phyloP scores from a whole-genome alignment of 2,797 vertebrate species.

The Aselliscus stoliczkanus region DNA sequence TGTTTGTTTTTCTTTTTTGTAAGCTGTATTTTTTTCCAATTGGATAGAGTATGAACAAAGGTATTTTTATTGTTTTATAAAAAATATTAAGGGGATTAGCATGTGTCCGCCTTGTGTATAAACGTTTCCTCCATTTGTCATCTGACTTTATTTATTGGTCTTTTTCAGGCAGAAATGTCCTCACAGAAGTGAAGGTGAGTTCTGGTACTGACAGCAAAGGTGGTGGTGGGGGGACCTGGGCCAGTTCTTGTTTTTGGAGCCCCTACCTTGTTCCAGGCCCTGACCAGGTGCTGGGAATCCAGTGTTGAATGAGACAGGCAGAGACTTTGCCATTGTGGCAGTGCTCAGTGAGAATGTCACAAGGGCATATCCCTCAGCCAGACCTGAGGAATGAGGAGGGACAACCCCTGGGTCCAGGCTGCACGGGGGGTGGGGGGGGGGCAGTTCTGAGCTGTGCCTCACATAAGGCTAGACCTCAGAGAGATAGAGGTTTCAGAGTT shows the following conservation, averaged over 20 bases:
- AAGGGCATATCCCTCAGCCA: no score
- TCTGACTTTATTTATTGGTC: not conserved
- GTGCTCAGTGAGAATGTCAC: not conserved
- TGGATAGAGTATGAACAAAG: not conserved
- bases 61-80: conserved; percentile 5
- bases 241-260: not conserved
- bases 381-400: not conserved
- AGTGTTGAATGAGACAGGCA: not conserved
- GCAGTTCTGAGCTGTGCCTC: not conserved
- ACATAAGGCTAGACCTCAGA: not conserved
- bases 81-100: not conserved
- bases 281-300: not conserved
- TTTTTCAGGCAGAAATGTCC: not conserved
- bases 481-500: not conserved
- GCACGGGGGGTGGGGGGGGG: not conserved
- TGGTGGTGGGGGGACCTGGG: not conserved
- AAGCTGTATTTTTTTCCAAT: not conserved
- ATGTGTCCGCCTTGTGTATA: not conserved
- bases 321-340: not conserved
- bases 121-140: not conserved
- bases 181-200: not conserved
- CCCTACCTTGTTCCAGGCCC: not conserved
- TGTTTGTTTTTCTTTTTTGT: not conserved
- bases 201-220: not conserved
- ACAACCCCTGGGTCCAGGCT: not conserved